Evolutionary conservation across 2,888 invertebrate species (phyloP).

Genomic region (Pyrocoelia pectoralis): DNA sequence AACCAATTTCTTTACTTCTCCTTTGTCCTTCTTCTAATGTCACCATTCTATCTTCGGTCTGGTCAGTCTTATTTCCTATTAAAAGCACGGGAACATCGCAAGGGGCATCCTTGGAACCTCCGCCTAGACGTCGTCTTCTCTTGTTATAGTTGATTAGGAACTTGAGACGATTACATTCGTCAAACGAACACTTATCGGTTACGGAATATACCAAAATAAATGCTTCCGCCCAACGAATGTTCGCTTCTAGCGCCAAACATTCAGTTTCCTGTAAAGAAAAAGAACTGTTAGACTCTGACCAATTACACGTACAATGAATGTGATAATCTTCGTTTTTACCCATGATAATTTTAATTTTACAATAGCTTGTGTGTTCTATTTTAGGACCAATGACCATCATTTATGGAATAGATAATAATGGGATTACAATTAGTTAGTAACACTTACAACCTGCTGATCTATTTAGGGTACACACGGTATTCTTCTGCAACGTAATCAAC

Average conservation of each 20-base stretch:
- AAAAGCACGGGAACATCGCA: conserved; percentile 79
- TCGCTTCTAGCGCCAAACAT: conserved; percentile 74
- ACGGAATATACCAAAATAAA: conserved; percentile 88
- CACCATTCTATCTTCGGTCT: conserved; percentile 83
- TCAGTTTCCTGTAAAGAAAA: conserved; percentile 68
- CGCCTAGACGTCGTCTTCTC: conserved; percentile 70
- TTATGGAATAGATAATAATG: too few species aligned
- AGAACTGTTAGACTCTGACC: not conserved
- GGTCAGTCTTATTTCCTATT: conserved; percentile 85
- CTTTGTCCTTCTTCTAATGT: conserved; percentile 76
- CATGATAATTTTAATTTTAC: too few species aligned
- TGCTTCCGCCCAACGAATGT: conserved; percentile 89
- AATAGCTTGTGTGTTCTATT: too few species aligned
- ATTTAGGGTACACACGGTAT: too few species aligned
- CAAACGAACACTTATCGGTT: conserved; percentile 89
- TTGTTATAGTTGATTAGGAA: conserved; percentile 85
- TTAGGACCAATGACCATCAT: too few species aligned
- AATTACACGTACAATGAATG: not conserved
- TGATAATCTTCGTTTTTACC: too few species aligned
- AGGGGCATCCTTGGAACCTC: conserved; percentile 66
- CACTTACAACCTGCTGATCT: too few species aligned
- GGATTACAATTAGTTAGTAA: too few species aligned
- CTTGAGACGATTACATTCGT: conserved; percentile 83
- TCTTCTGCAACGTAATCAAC: too few species aligned
- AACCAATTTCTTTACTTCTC: conserved; percentile 79